Conservation (phyloP, 2,113 vertebrate species). For the Lepus timidus region DNA sequence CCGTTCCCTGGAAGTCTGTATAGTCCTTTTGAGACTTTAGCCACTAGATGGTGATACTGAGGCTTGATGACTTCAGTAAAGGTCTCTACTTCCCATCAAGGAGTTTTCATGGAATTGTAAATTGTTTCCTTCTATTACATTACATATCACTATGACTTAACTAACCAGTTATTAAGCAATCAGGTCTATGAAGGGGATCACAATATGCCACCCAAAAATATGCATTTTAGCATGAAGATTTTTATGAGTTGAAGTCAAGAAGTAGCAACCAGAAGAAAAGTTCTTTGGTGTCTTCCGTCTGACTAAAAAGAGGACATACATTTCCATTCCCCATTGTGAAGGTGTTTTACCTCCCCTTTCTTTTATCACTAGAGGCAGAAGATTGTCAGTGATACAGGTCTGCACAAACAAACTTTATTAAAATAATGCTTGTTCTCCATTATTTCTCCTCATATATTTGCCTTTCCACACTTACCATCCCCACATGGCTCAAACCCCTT, state of each 20-base stretch:
- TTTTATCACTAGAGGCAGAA: neutral
- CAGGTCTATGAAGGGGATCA: neutral
- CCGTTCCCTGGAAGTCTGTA: neutral
- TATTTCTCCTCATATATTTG: neutral
- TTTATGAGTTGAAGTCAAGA: neutral
- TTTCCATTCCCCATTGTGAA: neutral
- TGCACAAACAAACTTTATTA: neutral
- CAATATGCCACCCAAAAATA: neutral
- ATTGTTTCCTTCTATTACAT: neutral
- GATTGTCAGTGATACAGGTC: neutral
- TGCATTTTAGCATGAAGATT: neutral
- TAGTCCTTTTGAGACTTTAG: conserved; percentile 23
- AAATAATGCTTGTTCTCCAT: neutral
- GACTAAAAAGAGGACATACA: neutral
- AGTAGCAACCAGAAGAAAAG: neutral
- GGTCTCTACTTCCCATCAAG: conserved; percentile 9
- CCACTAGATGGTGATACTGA: conserved; percentile 40
- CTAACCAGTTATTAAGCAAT: neutral
- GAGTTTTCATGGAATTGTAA: neutral
- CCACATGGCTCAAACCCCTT: neutral
- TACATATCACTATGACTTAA: neutral
- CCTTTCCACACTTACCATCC: neutral
- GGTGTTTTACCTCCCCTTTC: neutral
- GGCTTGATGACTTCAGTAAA: neutral
- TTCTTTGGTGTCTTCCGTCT: neutral